Evolutionary conservation across 2,888 invertebrate genomes (phyloP).

Genomic region (Lucinisca nassula): DNA sequence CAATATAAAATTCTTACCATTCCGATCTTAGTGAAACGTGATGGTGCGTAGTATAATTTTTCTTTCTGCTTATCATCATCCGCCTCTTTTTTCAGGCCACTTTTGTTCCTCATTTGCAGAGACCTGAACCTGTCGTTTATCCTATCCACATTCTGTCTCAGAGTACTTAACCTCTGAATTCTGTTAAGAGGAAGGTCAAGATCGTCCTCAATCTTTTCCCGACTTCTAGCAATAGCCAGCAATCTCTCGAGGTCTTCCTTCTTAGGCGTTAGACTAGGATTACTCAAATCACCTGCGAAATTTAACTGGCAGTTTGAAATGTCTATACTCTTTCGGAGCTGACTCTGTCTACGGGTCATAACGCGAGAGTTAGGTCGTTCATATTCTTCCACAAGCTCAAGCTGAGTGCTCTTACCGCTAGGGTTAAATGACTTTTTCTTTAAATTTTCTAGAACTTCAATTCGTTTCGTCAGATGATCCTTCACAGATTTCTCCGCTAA

Average conservation of each 20-base stretch:
- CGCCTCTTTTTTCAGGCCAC: constrained; percentile 31
- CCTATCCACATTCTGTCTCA: constrained; percentile 57
- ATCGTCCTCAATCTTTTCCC: constrained; percentile 64
- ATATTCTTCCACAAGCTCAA: background rate
- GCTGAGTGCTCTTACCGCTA: too few relatives aligned
- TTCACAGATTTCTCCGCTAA: constrained; percentile 47
- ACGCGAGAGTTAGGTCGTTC: background rate
- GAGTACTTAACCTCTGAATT: constrained; percentile 48
- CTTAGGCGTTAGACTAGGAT: background rate
- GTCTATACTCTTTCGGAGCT: constrained; percentile 53
- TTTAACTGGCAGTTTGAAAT: background rate
- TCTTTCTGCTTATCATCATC: constrained; percentile 50
- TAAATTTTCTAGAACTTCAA: constrained; percentile 51
- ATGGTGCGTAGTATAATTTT: constrained; percentile 57
- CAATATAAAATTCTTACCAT: constrained; percentile 74
- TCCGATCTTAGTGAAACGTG: constrained; percentile 69
- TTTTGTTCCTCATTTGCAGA: constrained; percentile 40
- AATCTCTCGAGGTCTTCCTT: constrained; percentile 42
- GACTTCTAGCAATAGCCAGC: constrained; percentile 64
- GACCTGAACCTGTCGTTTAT: constrained; percentile 50
- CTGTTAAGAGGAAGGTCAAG: constrained; percentile 67
- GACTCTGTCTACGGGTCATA: constrained; percentile 36
- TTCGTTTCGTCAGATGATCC: constrained; percentile 37
- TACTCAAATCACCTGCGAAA: background rate
- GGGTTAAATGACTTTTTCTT: background rate